Conservation (phyloP, 2,113 vertebrate species). For the Pipra filicauda region DNA sequence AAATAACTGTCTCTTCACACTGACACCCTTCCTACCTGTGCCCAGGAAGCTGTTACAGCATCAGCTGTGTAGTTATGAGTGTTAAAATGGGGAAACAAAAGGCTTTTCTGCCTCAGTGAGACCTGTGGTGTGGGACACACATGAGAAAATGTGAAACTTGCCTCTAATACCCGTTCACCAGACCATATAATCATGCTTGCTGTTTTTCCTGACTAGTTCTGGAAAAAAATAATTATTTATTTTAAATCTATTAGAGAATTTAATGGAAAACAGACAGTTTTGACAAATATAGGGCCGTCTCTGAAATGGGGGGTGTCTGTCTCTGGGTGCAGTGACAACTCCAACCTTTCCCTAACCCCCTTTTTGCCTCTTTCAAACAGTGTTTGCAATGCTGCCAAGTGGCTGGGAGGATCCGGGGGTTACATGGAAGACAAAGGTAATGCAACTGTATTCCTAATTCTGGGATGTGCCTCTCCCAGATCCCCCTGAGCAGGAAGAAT, state of each 20-base stretch:
- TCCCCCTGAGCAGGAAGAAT: neutral
- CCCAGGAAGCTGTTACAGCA: neutral
- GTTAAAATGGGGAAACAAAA: neutral
- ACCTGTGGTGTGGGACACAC: neutral
- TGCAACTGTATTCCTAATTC: fast-evolving
- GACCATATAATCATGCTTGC: neutral
- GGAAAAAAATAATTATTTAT: neutral
- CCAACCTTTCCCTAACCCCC: neutral
- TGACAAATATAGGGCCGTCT: neutral
- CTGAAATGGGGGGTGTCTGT: fast-evolving
- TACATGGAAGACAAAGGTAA: neutral
- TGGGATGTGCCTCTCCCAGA: neutral
- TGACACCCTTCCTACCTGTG: neutral
- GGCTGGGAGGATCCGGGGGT: neutral
- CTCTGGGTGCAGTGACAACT: neutral
- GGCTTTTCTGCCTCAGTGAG: neutral
- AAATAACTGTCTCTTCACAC: neutral
- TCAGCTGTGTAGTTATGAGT: neutral
- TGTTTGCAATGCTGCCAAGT: neutral
- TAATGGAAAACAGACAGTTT: neutral
- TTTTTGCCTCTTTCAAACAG: neutral
- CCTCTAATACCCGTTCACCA: neutral
- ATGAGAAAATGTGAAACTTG: neutral
- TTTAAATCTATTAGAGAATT: neutral
- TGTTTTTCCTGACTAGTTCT: neutral